Evolutionary conservation across 2,888 invertebrate genomes (phyloP).

Genomic region (Campoplex capitator): DNA sequence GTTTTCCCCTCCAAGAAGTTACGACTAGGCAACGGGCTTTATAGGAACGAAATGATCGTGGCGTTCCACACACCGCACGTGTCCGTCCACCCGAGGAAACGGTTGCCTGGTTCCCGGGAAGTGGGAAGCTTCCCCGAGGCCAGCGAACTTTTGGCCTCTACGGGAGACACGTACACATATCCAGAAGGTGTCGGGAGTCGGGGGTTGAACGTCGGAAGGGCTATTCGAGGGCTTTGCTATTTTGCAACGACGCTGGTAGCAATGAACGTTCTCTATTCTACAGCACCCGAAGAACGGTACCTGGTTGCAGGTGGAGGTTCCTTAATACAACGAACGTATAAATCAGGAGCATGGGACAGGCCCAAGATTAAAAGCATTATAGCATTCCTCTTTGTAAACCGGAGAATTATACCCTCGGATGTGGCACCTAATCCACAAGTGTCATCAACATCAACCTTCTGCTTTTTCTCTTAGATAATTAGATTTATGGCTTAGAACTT

Average conservation of each 20-base stretch:
- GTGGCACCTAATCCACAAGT: slow-evolving; percentile 50
- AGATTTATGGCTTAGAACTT: slow-evolving; percentile 40
- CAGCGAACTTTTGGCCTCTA: slow-evolving; percentile 38
- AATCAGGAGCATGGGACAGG: slow-evolving; percentile 65
- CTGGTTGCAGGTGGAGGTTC: slow-evolving; percentile 38
- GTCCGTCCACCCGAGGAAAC: slow-evolving; percentile 24
- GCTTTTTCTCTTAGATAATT: slow-evolving; percentile 57
- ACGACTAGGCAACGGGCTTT: slow-evolving; percentile 43
- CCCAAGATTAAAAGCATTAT: slow-evolving; percentile 68
- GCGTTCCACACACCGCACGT: slow-evolving; percentile 23
- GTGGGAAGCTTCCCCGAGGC: slow-evolving; percentile 22
- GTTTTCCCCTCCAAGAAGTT: slow-evolving; percentile 21
- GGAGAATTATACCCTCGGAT: slow-evolving; percentile 24
- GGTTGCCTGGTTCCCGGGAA: slow-evolving; percentile 15
- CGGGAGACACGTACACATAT: slow-evolving; percentile 14
- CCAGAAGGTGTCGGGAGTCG: slow-evolving; percentile 2
- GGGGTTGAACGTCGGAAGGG: slow-evolving; percentile 8
- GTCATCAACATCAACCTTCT: slow-evolving; percentile 45
- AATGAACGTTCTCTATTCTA: slow-evolving; percentile 38
- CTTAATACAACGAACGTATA: slow-evolving; percentile 69
- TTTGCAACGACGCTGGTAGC: slow-evolving; percentile 42
- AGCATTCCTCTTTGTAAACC: slow-evolving; percentile 53
- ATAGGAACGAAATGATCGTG: slow-evolving; percentile 33
- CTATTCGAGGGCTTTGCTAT: slow-evolving; percentile 33
- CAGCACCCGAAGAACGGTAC: slow-evolving; percentile 21